These are phyloP conservation scores for Lasioglossum vierecki DNA, from an alignment of 2,888 invertebrate genomes.

Conservation along the genomic window DNA sequence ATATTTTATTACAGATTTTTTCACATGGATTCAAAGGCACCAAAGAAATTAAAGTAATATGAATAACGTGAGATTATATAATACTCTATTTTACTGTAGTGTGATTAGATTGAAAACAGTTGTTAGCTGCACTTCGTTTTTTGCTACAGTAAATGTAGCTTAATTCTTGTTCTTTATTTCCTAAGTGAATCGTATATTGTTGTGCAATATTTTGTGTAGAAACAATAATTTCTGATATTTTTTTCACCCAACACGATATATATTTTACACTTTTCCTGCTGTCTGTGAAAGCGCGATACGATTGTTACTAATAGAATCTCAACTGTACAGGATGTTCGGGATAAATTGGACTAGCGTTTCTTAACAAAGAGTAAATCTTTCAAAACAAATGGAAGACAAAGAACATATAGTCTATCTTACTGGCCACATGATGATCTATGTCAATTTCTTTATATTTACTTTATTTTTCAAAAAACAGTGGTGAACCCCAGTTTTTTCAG, in stretches of 20 bases:
- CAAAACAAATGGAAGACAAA: no score
- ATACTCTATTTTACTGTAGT: neutral
- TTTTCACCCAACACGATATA: neutral
- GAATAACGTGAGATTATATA: conserved; percentile 1
- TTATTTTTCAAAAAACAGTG: no score
- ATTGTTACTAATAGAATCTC: neutral
- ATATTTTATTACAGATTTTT: neutral
- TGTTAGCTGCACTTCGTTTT: neutral
- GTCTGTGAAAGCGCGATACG: neutral
- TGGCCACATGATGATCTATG: no score
- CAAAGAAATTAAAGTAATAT: conserved; percentile 13
- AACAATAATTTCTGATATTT: neutral
- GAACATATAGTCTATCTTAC: no score
- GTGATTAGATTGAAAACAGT: neutral
- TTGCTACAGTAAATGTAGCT: neutral
- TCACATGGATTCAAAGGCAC: conserved; percentile 12
- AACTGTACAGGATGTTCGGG: neutral
- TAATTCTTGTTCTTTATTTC: neutral
- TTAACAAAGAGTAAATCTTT: no score
- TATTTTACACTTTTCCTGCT: neutral
- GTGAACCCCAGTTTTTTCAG: no score
- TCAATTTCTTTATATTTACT: no score
- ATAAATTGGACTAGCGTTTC: neutral
- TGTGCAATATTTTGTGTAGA: neutral
- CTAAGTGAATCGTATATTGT: neutral